Conservation (phyloP, 2,888 invertebrate genomes). For the Bombylius discolor region DNA sequence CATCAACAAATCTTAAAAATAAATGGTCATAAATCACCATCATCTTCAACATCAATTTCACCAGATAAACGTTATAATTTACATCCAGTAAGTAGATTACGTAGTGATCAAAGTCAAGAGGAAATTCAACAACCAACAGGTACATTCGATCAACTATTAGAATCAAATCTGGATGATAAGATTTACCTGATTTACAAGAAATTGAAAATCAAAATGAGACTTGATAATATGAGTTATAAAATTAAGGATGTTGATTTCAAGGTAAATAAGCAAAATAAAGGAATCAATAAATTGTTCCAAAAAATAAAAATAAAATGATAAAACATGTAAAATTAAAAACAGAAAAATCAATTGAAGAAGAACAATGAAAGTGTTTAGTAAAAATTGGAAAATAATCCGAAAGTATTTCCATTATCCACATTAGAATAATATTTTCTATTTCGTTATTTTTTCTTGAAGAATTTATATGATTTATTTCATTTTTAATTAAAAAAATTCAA, state of each 20-base stretch:
- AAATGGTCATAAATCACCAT: slow-evolving; percentile 4
- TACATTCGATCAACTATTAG: slow-evolving; percentile 55
- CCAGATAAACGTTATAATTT: slow-evolving; percentile 41
- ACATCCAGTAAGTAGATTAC: slow-evolving; percentile 52
- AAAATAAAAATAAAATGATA: slow-evolving; percentile 52
- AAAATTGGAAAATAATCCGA: too few relatives aligned
- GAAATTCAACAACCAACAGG: slow-evolving; percentile 31
- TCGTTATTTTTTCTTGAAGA: too few relatives aligned
- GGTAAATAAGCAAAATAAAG: slow-evolving; percentile 75
- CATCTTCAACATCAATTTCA: slow-evolving; percentile 25
- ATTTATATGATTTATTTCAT: too few relatives aligned
- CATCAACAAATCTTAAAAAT: slow-evolving; percentile 24
- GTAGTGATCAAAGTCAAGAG: too few relatives aligned
- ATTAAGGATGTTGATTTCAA: slow-evolving; percentile 72
- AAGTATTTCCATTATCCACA: too few relatives aligned
- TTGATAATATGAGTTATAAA: slow-evolving; percentile 73
- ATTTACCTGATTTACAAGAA: slow-evolving; percentile 73
- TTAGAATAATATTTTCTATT: too few relatives aligned
- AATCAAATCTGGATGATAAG: slow-evolving; percentile 77
- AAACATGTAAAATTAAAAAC: too few relatives aligned
- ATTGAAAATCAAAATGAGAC: slow-evolving; percentile 78
- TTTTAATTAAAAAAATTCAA: too few relatives aligned
- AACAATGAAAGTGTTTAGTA: too few relatives aligned
- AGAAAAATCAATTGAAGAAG: too few relatives aligned
- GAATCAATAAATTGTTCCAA: slow-evolving; percentile 67